phyloP scores from a whole-genome alignment of 2,888 invertebrate species.

The Psococerastis gibbosa region DNA sequence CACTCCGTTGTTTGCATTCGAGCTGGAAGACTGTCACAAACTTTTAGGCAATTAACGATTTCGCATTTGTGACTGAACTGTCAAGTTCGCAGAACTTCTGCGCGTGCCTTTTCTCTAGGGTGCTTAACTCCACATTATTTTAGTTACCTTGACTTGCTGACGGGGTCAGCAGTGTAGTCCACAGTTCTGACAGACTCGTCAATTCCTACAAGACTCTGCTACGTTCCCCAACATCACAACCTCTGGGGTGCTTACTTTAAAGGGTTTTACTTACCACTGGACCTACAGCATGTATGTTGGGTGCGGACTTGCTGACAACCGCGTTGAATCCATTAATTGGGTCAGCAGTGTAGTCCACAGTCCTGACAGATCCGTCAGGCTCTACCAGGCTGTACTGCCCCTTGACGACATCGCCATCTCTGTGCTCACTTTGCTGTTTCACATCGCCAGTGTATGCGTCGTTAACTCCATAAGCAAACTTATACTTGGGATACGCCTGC shows the following conservation, averaged over 20 bases:
- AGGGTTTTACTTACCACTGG: too few relatives aligned
- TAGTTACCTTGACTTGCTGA: too few relatives aligned
- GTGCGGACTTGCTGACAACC: conserved; percentile 33
- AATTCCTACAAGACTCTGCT: not conserved
- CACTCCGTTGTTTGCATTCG: too few relatives aligned
- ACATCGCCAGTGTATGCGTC: conserved; percentile 30
- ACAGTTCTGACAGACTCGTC: not conserved
- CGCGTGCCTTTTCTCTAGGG: too few relatives aligned
- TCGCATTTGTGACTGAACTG: too few relatives aligned
- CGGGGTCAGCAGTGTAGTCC: not conserved
- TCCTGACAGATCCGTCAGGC: conserved; percentile 33
- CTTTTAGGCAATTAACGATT: too few relatives aligned
- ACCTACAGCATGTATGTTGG: conserved; percentile 28
- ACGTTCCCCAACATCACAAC: too few relatives aligned
- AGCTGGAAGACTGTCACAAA: too few relatives aligned
- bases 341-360: conserved; percentile 38
- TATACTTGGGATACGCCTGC: conserved; percentile 7
- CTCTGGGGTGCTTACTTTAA: too few relatives aligned
- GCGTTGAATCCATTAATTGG: conserved; percentile 37
- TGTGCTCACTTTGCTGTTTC: conserved; percentile 42
- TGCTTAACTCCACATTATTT: too few relatives aligned
- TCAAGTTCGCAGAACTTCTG: too few relatives aligned
- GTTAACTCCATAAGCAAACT: conserved; percentile 4
- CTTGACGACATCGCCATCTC: conserved; percentile 43
- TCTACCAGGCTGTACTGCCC: conserved; percentile 34